Evolutionary conservation across 2,113 vertebrate species (phyloP), one percentile per base, ranked within the genome.

Genomic region (Sturnira hondurensis): DNA sequence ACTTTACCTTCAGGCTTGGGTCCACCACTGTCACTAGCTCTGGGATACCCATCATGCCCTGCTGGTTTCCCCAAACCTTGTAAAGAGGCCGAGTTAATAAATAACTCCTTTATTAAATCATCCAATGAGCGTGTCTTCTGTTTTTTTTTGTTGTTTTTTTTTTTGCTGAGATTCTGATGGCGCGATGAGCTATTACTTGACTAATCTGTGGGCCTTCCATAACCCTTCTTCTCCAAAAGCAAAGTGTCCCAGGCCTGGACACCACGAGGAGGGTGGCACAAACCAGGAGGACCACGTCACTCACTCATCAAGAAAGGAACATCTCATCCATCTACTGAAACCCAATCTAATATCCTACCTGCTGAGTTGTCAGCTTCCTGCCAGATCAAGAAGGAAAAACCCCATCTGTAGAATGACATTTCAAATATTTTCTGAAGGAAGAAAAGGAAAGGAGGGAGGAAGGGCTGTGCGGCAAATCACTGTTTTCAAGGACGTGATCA

Each of bases 401-500:
- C 28, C 58, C 15, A 31, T 71, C 26, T 12, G 38, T 31, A 93
- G 56, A 76, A 80, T 24, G 63, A 33, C 26, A 41, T 54, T 86
- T 45, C 47, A 13, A 54, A 43, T 19, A 24, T 56, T 76, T 84
- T 70, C 56, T 24, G 28, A 36, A 58, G n/a, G 78, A 83, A 71
- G 4, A 20, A 24, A 24, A 50, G 47, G 50, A 10, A 38, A 88
- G 43, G 43, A 41, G 41, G 58, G 26, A 58, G 38, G 38, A 47
- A 24, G 58, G 28, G 65, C 4, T 2, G 0, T 11, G 47, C 2
- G 26, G 58, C 5, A 26, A 38, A 33, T 1, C 3, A 31, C 50
- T 43, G 2, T 33, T n/a, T 0, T 68, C 38, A 3, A 36, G 22
- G 67, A 31, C 33, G 78, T 19, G 26, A 24, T 0, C 4, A 1